Base-by-base conservation (phyloP, 1,140 invertebrate species). In the Drosophila sulfurigaster region DNA sequence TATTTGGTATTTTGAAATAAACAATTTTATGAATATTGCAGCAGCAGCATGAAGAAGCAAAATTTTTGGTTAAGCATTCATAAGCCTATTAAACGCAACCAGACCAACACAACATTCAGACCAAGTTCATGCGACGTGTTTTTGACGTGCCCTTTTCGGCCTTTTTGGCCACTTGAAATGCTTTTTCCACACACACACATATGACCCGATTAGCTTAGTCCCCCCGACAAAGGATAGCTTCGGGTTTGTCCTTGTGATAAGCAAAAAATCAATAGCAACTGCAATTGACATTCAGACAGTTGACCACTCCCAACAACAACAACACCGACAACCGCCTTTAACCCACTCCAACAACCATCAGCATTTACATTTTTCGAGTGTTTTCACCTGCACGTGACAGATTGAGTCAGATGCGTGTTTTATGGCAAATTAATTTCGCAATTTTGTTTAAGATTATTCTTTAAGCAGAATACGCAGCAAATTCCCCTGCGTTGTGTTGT, bases 211-310 rank as follows among this genome's bases (percentile, higher is more conserved):
- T 85, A 56, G 68, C 49, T 85, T 81, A 70, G 51, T 49, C 15
- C 15, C 5, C 6, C 13, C 56, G 20, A 16, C 41, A 30, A 41
- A 59, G 11, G 62, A 41, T n/a, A 48, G 13, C 15, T 60, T 45
- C 20, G n/a, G 15, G 16, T 20, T 56, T 56, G 71, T 62, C 56
- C 71, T 60, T 74, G 64, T 60, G 57, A 13, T 13, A 35, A 11
- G 7, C 7, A 56, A 87, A 87, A 86, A 86, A 86, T 86, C 82
- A 88, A 87, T 87, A 83, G 78, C 16, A 60, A 16, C 76, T 86
- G 82, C 52, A 13, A 38, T 5, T 77, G 78, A 79, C 78, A 79
- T 66, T 6, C 13, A 57, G 4, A 10, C 11, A 60, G 38, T 11
- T 51, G 41, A 56, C 49, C 63, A 54, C 35, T 56, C n/a, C 7